Percentiles rank a stretch among this genome's conserved stretches.
Evolutionary conservation across 1,140 invertebrate species (phyloP).

Genomic region (Drosophila ogumai): DNA sequence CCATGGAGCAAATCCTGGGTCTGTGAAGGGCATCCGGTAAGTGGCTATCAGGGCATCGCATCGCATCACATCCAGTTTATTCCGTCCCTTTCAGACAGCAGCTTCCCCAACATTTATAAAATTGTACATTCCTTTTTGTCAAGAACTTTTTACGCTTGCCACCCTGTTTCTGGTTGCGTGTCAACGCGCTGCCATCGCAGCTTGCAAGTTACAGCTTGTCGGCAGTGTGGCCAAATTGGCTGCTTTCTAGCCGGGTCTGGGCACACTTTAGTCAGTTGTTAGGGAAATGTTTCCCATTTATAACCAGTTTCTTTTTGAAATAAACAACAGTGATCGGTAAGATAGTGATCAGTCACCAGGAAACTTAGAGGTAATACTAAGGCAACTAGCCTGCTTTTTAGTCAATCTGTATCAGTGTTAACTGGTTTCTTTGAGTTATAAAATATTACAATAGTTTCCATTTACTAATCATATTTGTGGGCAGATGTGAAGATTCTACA

Average conservation of each 20-base stretch:
- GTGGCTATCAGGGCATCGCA: constrained; percentile 43
- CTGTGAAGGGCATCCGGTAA: constrained; percentile 45
- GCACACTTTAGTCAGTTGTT: background rate
- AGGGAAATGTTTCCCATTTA: background rate
- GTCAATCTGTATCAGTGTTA: too few species aligned
- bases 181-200: constrained; percentile 36
- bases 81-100: constrained; percentile 16
- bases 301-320: background rate
- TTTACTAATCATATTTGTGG: too few species aligned
- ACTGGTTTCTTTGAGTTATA: too few species aligned
- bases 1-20: constrained; percentile 21
- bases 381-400: too few species aligned
- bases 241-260: constrained; percentile 6
- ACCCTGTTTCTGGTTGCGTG: constrained; percentile 46
- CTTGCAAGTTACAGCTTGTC: background rate
- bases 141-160: constrained; percentile 51
- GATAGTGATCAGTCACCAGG: too few species aligned
- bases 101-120: constrained; percentile 45
- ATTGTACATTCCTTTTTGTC: constrained; percentile 49
- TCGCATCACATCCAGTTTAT: constrained; percentile 16
- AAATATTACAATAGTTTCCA: too few species aligned
- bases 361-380: background rate
- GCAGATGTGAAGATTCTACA: too few species aligned
- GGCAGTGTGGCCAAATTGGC: background rate
- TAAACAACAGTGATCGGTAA: background rate